Evolutionary conservation across 1,140 invertebrate genomes (phyloP), one percentile per base, ranked within the genome.

Genomic region (Dysdera silvatica): DNA sequence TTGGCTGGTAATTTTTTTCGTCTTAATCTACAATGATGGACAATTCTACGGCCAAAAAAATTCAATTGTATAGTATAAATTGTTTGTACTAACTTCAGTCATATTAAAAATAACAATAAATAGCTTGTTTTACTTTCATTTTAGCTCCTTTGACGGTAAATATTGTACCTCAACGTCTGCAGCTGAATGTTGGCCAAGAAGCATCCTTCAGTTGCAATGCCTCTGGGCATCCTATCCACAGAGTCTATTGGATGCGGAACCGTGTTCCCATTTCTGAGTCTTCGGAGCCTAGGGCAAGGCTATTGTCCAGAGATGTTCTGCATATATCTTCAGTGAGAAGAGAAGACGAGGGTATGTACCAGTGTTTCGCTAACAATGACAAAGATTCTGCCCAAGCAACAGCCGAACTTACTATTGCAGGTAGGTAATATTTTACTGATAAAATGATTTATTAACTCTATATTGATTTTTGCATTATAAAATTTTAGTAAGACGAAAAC

Each of bases 321-420:
- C 64, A 69, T n/a, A 69, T 76, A 2, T 51, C 57, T 4, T 58
- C 67, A 5, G 90, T 97, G 0, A 87, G 89, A 74, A 90, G 94
- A 71, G 88, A 93, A 77, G 92, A 96, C 74, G 91, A 91, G 73
- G 94, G 93, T 74, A 96, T 96, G 92, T 97, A 96, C 73, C 93
- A 96, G 71, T 96, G 94, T 74, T 91, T 95, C 73, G 88, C 95
- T 35, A 80, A 88, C 45, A 95, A 95, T 73, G 90, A 95, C 71
- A 89, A 93, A 74, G 91, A 95, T 77, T 92, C 87, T 70, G 71
- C 69, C 3, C 77, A 78, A 52, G 74, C 72, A 0, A 70, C 72
- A 2, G 71, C 73, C 14, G 72, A 77, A 59, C 68, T 79, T 7
- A 40, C 69, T 4, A 66, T 79, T 10, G 77, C 75, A 68, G 76